A percentile compares a stretch with the other conserved stretches of the same genome.
Evolutionary conservation across 2,113 vertebrate genomes (phyloP).

Genomic region (Larimichthys polyactis): DNA sequence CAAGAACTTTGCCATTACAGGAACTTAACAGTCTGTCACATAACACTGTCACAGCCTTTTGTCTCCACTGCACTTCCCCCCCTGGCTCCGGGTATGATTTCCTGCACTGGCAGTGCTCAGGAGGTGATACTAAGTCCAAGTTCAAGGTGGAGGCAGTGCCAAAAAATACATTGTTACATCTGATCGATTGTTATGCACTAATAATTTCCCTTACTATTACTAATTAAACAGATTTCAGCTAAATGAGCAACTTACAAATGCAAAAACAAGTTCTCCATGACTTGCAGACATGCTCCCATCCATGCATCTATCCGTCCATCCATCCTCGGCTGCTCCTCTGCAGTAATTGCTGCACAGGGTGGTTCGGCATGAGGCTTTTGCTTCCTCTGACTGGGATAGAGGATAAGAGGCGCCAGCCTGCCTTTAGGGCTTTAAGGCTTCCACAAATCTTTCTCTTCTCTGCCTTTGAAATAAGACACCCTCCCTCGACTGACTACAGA

Average conservation of each 20-base stretch:
- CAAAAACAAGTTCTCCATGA: neutral
- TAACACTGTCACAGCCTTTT: neutral
- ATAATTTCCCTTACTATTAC: neutral
- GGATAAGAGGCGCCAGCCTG: conserved; percentile 63
- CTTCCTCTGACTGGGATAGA: conserved; percentile 51
- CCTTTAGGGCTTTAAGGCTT: conserved; percentile 61
- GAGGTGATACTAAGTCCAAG: neutral
- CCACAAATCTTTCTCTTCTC: conserved; percentile 58
- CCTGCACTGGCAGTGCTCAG: neutral
- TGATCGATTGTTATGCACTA: neutral
- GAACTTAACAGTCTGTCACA: neutral
- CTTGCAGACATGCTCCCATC: neutral
- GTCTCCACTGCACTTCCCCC: neutral
- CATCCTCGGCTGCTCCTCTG: neutral
- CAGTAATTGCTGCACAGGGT: conserved; percentile 43
- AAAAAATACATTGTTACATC: neutral
- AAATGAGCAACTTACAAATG: neutral
- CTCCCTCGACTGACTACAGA: conserved; percentile 37
- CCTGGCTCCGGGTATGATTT: neutral
- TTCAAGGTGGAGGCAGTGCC: neutral
- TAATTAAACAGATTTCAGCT: neutral
- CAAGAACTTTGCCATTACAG: neutral
- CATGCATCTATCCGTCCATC: conserved; percentile 3
- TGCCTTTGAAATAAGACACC: conserved; percentile 64
- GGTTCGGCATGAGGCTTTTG: conserved; percentile 36